Evolutionary conservation across 1,140 invertebrate genomes (phyloP).

Genomic region (Teleopsis dalmanni): DNA sequence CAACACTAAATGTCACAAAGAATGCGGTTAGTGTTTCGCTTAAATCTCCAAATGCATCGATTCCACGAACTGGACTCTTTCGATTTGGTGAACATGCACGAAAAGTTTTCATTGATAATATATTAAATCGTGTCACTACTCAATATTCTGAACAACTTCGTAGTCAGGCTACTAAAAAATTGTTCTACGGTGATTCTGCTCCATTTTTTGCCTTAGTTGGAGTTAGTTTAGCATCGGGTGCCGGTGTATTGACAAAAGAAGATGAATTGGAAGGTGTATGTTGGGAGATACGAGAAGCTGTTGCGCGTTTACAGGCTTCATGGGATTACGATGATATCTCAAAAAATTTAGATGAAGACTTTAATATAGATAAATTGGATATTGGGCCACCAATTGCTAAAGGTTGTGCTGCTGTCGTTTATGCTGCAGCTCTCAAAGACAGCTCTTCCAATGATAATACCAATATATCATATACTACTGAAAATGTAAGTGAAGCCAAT

Average conservation of each 20-base stretch:
- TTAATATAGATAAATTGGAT: conserved; percentile 55
- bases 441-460: too few species aligned
- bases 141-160: conserved; percentile 56
- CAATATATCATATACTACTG: conserved; percentile 8
- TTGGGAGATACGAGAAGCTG: conserved; percentile 67
- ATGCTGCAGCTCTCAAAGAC: conserved; percentile 57
- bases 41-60: conserved; percentile 1
- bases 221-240: conserved; percentile 63
- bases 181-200: conserved; percentile 61
- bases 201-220: conserved; percentile 71
- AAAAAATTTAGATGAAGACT: conserved; percentile 34
- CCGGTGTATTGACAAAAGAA: conserved; percentile 68
- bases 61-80: conserved; percentile 41
- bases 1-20: conserved; percentile 5
- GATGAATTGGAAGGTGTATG: conserved; percentile 72
- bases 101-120: conserved; percentile 59
- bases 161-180: conserved; percentile 51
- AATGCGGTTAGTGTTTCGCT: conserved; percentile 1
- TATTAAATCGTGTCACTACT: conserved; percentile 60
- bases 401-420: conserved; percentile 76
- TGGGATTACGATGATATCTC: conserved; percentile 49
- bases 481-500: neutral
- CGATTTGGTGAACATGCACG: conserved; percentile 53
- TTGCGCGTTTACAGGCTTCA: conserved; percentile 55
- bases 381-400: conserved; percentile 68